A percentile compares a stretch with the other conserved stretches of the same genome.
phyloP scores from a whole-genome alignment of 2,888 invertebrate genomes.

The Smittia sp. region DNA sequence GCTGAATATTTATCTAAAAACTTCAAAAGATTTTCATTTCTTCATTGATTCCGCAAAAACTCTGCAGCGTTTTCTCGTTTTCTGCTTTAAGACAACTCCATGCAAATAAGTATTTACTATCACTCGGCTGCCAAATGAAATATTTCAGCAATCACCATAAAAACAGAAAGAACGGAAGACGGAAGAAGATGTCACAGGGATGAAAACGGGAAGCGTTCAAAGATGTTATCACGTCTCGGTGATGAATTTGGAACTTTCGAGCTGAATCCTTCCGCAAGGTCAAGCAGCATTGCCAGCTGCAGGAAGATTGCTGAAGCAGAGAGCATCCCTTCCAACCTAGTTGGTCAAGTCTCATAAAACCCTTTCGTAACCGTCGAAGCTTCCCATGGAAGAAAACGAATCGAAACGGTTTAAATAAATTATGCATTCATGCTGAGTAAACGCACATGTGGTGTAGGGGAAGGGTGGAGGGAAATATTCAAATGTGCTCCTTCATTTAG shows the following conservation, averaged over 20 bases:
- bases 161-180: neutral
- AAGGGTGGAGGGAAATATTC: neutral
- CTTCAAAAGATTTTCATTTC: no score
- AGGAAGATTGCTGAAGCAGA: no score
- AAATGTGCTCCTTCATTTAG: neutral
- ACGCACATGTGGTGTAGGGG: neutral
- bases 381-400: neutral
- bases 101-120: neutral
- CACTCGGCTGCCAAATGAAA: conserved; percentile 7
- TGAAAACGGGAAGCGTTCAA: no score
- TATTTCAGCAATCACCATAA: conserved; percentile 4
- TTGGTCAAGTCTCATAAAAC: no score
- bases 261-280: no score
- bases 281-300: no score
- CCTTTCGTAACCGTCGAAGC: no score
- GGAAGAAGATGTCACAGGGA: neutral
- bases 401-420: neutral
- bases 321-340: no score
- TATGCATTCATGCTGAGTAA: neutral
- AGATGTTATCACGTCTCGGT: no score
- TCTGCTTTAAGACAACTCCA: neutral
- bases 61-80: neutral
- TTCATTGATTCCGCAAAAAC: no score
- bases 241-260: no score
- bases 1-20: no score